These are phyloP conservation scores for Drosophila siamana DNA, from an alignment of 2,888 invertebrate genomes.

Conservation along the genomic window DNA sequence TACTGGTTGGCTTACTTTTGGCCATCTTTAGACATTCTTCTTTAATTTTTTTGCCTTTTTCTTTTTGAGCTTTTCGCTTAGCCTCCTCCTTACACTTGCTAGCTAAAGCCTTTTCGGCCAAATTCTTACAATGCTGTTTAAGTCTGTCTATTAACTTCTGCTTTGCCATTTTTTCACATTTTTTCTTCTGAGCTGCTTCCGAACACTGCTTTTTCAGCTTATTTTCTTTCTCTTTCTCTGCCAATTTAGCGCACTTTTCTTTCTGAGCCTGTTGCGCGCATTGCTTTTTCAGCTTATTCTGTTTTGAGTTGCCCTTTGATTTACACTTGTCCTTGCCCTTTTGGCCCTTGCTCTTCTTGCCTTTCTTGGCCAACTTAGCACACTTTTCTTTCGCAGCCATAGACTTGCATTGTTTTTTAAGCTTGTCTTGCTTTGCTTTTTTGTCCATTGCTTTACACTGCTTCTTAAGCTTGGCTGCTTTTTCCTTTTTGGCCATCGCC, in stretches of 20 bases:
- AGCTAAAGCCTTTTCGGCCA: slow-evolving; percentile 5
- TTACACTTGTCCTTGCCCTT: neutral
- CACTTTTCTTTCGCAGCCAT: neutral
- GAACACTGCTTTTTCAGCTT: neutral
- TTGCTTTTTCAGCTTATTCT: slow-evolving; percentile 7
- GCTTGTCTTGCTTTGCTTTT: neutral
- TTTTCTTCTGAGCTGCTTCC: slow-evolving; percentile 11
- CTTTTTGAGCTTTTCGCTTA: slow-evolving; percentile 13
- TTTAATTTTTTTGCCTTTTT: slow-evolving; percentile 16
- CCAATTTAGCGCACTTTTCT: neutral
- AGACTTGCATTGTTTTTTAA: neutral
- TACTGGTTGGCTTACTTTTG: slow-evolving; percentile 3
- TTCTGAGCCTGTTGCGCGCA: neutral
- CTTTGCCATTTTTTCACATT: slow-evolving; percentile 15
- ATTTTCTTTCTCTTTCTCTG: neutral
- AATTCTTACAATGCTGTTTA: slow-evolving; percentile 20
- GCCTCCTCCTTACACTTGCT: neutral
- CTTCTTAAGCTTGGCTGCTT: no score
- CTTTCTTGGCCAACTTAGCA: neutral
- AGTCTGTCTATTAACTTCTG: slow-evolving; percentile 21
- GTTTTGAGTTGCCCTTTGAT: neutral
- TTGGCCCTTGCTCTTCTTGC: no score
- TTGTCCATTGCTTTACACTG: no score
- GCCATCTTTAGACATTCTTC: slow-evolving; percentile 28
- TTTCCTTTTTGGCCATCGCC: no score